Evolutionary conservation across 2,888 invertebrate genomes (phyloP), one percentile per base, ranked within the genome.

Genomic region (Drosophila mulleri): DNA sequence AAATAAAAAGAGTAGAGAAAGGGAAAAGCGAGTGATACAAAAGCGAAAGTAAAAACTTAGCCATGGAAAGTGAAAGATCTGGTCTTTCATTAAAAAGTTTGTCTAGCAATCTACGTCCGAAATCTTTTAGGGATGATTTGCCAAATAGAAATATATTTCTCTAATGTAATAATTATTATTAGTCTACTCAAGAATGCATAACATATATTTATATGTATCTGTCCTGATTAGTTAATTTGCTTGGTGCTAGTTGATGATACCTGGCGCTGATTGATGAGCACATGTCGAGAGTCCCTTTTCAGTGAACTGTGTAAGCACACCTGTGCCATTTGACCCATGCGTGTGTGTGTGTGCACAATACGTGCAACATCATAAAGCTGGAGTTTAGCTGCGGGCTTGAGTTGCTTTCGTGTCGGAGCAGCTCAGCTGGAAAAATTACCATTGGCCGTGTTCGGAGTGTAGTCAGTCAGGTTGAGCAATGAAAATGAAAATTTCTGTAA

Each of bases 351-450:
- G 12, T 14, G 37, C 5, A n/a, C 44, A 45, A 66, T 52, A 76
- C 79, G 80, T 77, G 75, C 80, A 58, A 53, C 56, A 70, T 60
- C 59, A 70, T 58, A 50, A 48, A 26, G 29, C 35, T 50, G 65
- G 70, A 74, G 56, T 79, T 71, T 54, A 50, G 71, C 71, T 52
- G 52, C 48, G 50, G 53, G 60, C 65, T 70, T 57, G 60, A 63
- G 61, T 44, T 41, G 63, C 54, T 57, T 53, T 64, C 39, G 57
- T 63, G 58, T 59, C 29, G 52, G 54, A 72, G 47, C 41, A 64
- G 64, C 64, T 80, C 64, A 82, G 64, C 68, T 82, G 80, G 76
- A 82, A 80, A 82, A 82, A 79, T 79, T 69, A 79, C 80, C 50
- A 66, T 58, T 63, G 75, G 48, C 23, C 80, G 70, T 79, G 75